Evolutionary conservation across 2,797 vertebrate genomes (phyloP), one percentile per base, ranked within the genome.

Genomic region (Sandelia bainsii): DNA sequence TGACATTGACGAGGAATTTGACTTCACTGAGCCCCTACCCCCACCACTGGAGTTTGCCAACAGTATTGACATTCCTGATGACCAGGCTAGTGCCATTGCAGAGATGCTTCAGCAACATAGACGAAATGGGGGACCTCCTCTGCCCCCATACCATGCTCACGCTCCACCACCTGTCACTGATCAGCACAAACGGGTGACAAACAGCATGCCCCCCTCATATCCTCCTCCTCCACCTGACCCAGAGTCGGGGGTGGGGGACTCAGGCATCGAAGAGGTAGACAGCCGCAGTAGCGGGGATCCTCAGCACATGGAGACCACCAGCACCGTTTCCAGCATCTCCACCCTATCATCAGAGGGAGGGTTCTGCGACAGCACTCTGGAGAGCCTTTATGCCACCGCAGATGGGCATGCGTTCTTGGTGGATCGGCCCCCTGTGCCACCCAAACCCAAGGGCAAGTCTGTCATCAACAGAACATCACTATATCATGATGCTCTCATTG

Each of bases 21-120:
- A 98, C 37, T 98, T 97, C 77, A 93, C 96, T 1, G 98, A 99
- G 86, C 98, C 98, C 1, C 93, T 99, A 34, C 98, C 98, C 1
- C 98, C 98, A 12, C 98, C 98, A 1, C 91, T 99, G 72, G 98
- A 99, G 88, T 99, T 99, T 10, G 98, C 98, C 46, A 99, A 99
- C 87, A 99, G 98, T 85, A 97, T 99, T 58, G 98, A 99, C 87
- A 96, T 98, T 68, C 95, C 97, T 0, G 98, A 99, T 0, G 97
- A 99, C 69, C 96, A 96, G 16, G 88, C 93, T 0, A 93, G 87
- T 12, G 92, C 94, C 17, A 93, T 96, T 34, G 94, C 91, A 3
- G 96, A 98, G 79, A 90, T 96, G 92, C 79, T 94, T 42, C 95
- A 94, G 32, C 96, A 95, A 74, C 96, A 96, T 75, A 81, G 90